Base-by-base conservation (phyloP, 2,113 vertebrate genomes). In the Hippocampus abdominalis region DNA sequence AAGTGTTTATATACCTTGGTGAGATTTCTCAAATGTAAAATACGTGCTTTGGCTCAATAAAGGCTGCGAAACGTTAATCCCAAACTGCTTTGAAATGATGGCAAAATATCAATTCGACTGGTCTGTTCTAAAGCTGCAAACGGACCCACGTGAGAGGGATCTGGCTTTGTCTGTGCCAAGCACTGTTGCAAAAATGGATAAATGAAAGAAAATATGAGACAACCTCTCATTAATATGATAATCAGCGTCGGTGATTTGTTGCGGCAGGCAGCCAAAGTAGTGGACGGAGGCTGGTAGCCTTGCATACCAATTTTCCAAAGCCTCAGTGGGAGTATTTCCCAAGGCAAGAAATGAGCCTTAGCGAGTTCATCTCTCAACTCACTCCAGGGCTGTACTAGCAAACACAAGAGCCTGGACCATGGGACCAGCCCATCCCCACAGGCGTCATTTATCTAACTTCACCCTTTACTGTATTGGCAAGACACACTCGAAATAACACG, bases 211-310 rank as follows among this genome's bases (percentile, higher is more conserved):
- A 89, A 83, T 86, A 84, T 53, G 74, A 42, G 80, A 82, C 80
- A 81, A 80, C 74, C 69, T 57, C 84, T 90, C 89, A 91, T 90
- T 92, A 91, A 91, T 87, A 87, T 84, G 81, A 86, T 89, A 90
- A 90, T 91, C 90, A 89, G 81, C 68, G 65, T 48, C 62, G n/a
- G 23, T 74, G 80, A 82, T 90, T 91, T 90, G 77, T 71, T 68
- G 75, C 82, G 91, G 90, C 86, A 6, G 64, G 13, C 67, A 59
- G 87, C 90, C 90, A 91, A 80, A 81, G 79, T 81, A 83, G 80
- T 81, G 81, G 84, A 79, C 72, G 53, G 68, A 68, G 60, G 57
- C 75, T 68, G 77, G 80, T 77, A 68, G 75, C 74, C 72, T 70
- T 68, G 71, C 8, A 18, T 81, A 76, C 66, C 53, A 40, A 74